Conservation (phyloP, 2,888 invertebrate species). For the Volucella bombylans region DNA sequence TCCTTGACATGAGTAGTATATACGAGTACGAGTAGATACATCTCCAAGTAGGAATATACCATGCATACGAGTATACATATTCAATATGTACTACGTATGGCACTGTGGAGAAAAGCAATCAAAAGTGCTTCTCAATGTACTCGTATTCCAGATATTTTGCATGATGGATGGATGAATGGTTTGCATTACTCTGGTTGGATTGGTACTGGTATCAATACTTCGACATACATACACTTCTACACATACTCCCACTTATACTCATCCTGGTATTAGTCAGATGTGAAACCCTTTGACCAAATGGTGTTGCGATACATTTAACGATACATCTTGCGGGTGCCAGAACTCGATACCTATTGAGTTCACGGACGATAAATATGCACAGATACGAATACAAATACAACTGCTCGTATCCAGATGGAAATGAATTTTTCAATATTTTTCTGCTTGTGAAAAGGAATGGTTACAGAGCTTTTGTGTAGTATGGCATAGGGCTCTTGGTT, state of each 20-base stretch:
- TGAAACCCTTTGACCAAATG: constrained; percentile 28
- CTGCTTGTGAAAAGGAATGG: constrained; percentile 39
- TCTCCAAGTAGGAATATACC: too few relatives aligned
- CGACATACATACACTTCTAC: too few relatives aligned
- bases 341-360: constrained; percentile 51
- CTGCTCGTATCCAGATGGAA: too few relatives aligned
- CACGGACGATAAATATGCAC: constrained; percentile 52
- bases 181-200: constrained; percentile 54
- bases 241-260: too few relatives aligned
- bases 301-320: constrained; percentile 18
- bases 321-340: constrained; percentile 23
- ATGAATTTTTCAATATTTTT: constrained; percentile 28
- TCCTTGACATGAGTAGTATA: background rate
- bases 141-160: constrained; percentile 72
- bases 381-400: constrained; percentile 5
- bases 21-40: background rate
- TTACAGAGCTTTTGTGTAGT: background rate
- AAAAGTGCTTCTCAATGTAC: constrained; percentile 70
- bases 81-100: background rate
- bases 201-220: background rate
- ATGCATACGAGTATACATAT: too few relatives aligned
- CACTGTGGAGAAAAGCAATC: constrained; percentile 68
- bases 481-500: background rate
- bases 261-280: constrained; percentile 17
- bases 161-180: constrained; percentile 64